Conservation (phyloP, 2,113 vertebrate genomes). For the Propithecus coquereli region DNA sequence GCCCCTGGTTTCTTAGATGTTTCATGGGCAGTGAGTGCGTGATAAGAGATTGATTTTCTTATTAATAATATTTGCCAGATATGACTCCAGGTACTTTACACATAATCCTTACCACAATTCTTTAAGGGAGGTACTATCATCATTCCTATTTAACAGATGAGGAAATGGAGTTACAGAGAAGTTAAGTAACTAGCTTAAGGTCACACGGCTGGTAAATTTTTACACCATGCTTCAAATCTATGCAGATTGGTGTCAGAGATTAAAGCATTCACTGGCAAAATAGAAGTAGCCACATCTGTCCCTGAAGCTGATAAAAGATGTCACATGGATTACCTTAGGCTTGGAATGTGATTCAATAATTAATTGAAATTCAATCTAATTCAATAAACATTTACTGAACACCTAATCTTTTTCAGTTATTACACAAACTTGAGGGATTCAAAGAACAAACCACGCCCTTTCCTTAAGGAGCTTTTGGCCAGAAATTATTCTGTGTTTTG, state of each 20-base stretch:
- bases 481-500: neutral
- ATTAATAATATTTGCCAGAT: neutral
- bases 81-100: neutral
- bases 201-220: neutral
- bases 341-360: neutral
- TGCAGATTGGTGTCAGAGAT: neutral
- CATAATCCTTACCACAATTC: neutral
- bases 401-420: neutral
- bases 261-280: neutral
- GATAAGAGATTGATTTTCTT: neutral
- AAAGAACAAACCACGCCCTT: neutral
- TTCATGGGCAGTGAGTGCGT: neutral
- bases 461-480: neutral
- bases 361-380: neutral
- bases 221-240: neutral
- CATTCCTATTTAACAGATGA: neutral
- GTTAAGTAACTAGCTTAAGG: neutral
- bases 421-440: neutral
- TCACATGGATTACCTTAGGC: neutral
- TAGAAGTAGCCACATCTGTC: neutral
- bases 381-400: neutral
- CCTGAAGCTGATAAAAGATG: neutral
- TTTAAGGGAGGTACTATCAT: neutral
- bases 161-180: neutral
- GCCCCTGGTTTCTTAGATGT: neutral